These are phyloP conservation scores for Scylla paramamosain DNA, from an alignment of 1,140 invertebrate genomes.

Conservation along the genomic window DNA sequence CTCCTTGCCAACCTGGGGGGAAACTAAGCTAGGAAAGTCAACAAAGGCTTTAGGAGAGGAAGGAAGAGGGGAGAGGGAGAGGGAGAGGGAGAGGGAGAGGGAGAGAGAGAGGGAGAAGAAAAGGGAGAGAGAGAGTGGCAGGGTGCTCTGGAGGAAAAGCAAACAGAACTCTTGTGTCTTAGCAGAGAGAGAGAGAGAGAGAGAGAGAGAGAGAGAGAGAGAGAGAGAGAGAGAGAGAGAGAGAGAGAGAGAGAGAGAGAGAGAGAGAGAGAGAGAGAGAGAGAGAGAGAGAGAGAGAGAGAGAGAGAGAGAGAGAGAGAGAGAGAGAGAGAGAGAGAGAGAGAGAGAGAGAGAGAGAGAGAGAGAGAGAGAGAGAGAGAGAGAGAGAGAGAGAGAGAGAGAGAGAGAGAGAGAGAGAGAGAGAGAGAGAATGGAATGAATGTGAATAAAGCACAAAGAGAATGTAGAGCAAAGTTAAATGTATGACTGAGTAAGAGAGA, in stretches of 20 bases:
- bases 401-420: constrained; percentile 43
- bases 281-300: background rate
- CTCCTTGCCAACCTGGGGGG: too few species aligned
- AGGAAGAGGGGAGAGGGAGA: too few species aligned
- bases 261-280: background rate
- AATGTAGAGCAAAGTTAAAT: too few species aligned
- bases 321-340: background rate
- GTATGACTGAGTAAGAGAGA: background rate
- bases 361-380: background rate
- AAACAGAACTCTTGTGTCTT: too few species aligned
- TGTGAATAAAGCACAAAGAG: too few species aligned
- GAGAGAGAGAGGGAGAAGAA: too few species aligned
- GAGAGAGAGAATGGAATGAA: too few species aligned
- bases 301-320: background rate
- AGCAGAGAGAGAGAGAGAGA: background rate
- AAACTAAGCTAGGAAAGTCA: too few species aligned
- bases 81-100: too few species aligned
- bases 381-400: constrained; percentile 2
- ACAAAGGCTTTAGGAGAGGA: too few species aligned
- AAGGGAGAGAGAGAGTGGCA: too few species aligned
- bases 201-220: background rate
- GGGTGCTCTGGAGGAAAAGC: too few species aligned
- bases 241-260: background rate
- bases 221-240: constrained; percentile 32
- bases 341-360: background rate